Evolutionary conservation across 1,140 invertebrate species (phyloP).

Genomic region (Drosophila triauraria): DNA sequence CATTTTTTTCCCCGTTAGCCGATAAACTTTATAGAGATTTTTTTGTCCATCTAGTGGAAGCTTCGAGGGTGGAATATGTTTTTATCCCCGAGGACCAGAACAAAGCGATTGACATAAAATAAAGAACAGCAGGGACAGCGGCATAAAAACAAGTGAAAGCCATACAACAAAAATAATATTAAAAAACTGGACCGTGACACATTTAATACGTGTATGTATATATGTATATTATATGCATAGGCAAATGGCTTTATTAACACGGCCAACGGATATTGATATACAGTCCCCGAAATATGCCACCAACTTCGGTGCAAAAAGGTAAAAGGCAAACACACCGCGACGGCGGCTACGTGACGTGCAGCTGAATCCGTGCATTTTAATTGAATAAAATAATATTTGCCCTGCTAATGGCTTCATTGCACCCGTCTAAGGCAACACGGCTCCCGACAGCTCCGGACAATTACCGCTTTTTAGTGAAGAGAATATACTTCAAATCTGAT

Average conservation of each 20-base stretch:
- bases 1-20: slow-evolving; percentile 7
- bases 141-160: slow-evolving; percentile 33
- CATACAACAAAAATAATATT: slow-evolving; percentile 5
- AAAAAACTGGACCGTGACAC: slow-evolving; percentile 47
- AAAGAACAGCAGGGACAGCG: slow-evolving; percentile 37
- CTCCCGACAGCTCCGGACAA: slow-evolving; percentile 40
- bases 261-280: slow-evolving; percentile 42
- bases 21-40: slow-evolving; percentile 11
- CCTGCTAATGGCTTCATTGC: slow-evolving; percentile 77
- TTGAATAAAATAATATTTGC: slow-evolving; percentile 83
- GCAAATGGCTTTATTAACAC: slow-evolving; percentile 75
- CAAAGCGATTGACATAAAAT: slow-evolving; percentile 62
- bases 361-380: slow-evolving; percentile 74
- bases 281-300: slow-evolving; percentile 52
- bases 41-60: slow-evolving; percentile 11
- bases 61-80: slow-evolving; percentile 2
- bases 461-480: slow-evolving; percentile 56
- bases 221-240: slow-evolving; percentile 56
- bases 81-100: slow-evolving; percentile 14
- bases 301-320: slow-evolving; percentile 39
- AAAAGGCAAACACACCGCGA: slow-evolving; percentile 16
- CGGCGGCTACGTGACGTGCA: slow-evolving; percentile 55
- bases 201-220: slow-evolving; percentile 37
- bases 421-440: slow-evolving; percentile 27
- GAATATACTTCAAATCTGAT: slow-evolving; percentile 53